phyloP scores from a whole-genome alignment of 2,797 vertebrate genomes.

The Tragopan temminckii region DNA sequence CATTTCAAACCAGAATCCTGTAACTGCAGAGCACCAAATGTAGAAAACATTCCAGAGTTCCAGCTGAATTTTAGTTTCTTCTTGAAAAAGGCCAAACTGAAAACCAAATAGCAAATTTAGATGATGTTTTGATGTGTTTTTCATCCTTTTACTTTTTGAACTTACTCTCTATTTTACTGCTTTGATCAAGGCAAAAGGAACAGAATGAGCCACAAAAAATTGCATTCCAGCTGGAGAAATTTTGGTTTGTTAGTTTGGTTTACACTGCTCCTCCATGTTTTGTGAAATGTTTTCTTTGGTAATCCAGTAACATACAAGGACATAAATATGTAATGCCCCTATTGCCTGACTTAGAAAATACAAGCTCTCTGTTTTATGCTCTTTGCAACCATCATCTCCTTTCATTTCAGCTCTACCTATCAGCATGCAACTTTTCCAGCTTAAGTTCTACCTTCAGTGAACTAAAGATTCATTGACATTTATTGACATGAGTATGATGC shows the following conservation, averaged over 20 bases:
- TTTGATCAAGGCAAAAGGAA: neutral
- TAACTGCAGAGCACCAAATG: neutral
- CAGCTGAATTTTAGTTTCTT: neutral
- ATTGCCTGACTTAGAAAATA: neutral
- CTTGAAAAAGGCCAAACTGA: neutral
- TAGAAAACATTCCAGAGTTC: neutral
- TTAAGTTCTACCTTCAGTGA: constrained; percentile 13
- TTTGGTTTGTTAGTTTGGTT: neutral
- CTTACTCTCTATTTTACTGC: neutral
- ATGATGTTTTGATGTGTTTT: neutral
- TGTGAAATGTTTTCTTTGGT: neutral
- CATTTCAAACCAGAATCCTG: neutral
- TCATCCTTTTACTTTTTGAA: neutral
- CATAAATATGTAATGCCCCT: neutral
- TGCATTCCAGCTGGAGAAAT: neutral
- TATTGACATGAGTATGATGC: neutral
- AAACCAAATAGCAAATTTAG: neutral
- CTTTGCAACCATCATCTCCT: neutral
- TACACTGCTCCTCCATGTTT: neutral
- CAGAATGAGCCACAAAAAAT: neutral
- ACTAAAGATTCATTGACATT: constrained; percentile 18
- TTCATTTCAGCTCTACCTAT: neutral
- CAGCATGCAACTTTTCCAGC: neutral
- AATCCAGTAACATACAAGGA: neutral
- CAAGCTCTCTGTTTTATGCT: neutral